Evolutionary conservation across 2,797 vertebrate genomes (phyloP), one percentile per base, ranked within the genome.

Genomic region (Eurystomus glaucurus): DNA sequence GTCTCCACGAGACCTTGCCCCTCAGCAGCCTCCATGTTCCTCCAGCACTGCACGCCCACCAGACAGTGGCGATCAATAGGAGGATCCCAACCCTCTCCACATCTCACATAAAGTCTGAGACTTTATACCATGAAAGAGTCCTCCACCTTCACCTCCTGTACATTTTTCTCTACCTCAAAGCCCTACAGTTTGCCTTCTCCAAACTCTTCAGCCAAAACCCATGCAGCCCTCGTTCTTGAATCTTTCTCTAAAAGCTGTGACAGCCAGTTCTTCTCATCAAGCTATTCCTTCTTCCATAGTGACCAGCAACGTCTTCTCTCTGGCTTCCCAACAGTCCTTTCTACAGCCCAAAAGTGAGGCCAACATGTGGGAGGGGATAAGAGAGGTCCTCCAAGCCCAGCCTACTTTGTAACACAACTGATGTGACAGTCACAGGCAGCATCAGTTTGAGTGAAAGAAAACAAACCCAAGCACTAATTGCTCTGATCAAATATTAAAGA

Each of bases 401-500:
- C 52, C 68, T 54, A 48, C 35, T n/a, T 82, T 80, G 15, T 45
- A 74, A 68, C 9, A 61, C 9, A 31, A 82, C 6, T 3, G 28
- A 57, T 58, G 50, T 3, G 1, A 50, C 5, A 15, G 39, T 35
- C 51, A 58, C 29, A 65, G 39, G 41, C n/a, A 65, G 46, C 35
- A 83, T 45, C 45, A 41, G 39, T 39, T 28, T 60, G 39, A 41
- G 21, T 35, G 43, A 35, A 41, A 83, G 55, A 54, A 90, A 86
- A 70, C 28, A 83, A 89, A 46, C 19, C 14, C 64, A 62, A 83
- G 50, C 28, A 22, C 23, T 54, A 68, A 64, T 26, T 55, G 14
- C 28, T 90, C 35, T 86, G 61, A 74, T 70, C 60, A 78, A 74
- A 39, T 54, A 54, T 55, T 64, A 28, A 82, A 83, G 66, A 72